These are phyloP conservation scores for Cryptosula pallasiana DNA, from an alignment of 2,888 invertebrate species.

Conservation along the genomic window DNA sequence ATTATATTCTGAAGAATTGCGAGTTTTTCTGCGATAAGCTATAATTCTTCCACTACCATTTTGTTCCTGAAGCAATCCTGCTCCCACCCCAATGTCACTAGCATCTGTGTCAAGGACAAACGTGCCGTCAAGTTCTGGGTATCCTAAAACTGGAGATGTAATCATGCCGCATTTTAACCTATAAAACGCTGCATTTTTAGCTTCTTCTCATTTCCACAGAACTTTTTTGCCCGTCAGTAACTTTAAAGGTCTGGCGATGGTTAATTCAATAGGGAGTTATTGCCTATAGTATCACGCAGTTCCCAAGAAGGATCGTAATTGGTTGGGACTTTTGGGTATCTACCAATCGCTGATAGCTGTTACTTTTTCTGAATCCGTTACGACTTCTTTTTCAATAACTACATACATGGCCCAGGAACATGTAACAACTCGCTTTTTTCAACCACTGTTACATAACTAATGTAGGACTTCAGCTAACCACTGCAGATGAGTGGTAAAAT, in stretches of 20 bases:
- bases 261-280: slow-evolving; percentile 18
- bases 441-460: too few relatives aligned
- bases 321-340: too few relatives aligned
- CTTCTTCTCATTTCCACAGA: neutral
- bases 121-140: neutral
- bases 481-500: slow-evolving; percentile 27
- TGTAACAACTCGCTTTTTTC: too few relatives aligned
- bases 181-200: neutral
- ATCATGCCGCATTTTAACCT: neutral
- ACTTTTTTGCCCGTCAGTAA: neutral
- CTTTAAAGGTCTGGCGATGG: slow-evolving; percentile 14
- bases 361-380: slow-evolving; percentile 25
- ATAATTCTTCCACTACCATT: neutral
- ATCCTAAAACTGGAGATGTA: neutral
- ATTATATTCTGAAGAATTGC: neutral
- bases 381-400: too few relatives aligned
- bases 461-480: slow-evolving; percentile 29
- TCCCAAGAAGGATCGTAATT: neutral
- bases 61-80: neutral
- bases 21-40: neutral
- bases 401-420: too few relatives aligned
- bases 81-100: neutral
- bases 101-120: slow-evolving; percentile 5
- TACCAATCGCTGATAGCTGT: too few relatives aligned
- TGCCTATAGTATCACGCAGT: neutral